Percentiles rank a stretch among this genome's conserved stretches.
phyloP scores from a whole-genome alignment of 2,113 vertebrate species.

The Ia io region DNA sequence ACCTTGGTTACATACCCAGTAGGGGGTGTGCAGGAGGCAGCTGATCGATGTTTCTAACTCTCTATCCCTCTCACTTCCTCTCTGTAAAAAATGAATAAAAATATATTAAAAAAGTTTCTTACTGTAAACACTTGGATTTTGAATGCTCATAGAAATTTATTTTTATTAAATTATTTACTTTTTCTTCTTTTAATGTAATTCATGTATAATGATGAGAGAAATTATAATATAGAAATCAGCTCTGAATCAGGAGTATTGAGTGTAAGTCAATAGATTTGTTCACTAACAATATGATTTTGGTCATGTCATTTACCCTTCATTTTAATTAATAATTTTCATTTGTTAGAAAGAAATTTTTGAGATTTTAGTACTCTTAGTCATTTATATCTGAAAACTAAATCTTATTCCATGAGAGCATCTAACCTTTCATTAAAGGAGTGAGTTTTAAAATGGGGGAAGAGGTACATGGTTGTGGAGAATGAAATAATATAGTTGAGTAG shows the following conservation, averaged over 20 bases:
- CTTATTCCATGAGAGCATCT: neutral
- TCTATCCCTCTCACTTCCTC: no score
- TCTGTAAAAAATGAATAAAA: no score
- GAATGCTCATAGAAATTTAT: neutral
- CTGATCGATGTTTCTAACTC: no score
- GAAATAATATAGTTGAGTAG: neutral
- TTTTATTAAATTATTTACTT: neutral
- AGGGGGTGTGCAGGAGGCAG: no score
- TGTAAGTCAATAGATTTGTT: neutral
- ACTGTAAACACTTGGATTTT: slow-evolving; percentile 2
- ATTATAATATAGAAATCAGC: neutral
- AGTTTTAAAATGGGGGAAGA: neutral
- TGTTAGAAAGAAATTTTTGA: neutral
- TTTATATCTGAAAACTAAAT: neutral
- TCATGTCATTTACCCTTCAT: neutral
- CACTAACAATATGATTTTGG: neutral
- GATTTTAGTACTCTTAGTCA: neutral
- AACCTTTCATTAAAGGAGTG: neutral
- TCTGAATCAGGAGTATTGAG: neutral
- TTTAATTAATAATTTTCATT: neutral
- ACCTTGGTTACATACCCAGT: no score
- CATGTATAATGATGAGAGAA: neutral
- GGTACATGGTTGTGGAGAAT: neutral
- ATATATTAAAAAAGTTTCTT: neutral
- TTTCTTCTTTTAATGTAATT: neutral